Evolutionary conservation across 2,113 vertebrate species (phyloP).

Genomic region (Datnioides undecimradiatus): DNA sequence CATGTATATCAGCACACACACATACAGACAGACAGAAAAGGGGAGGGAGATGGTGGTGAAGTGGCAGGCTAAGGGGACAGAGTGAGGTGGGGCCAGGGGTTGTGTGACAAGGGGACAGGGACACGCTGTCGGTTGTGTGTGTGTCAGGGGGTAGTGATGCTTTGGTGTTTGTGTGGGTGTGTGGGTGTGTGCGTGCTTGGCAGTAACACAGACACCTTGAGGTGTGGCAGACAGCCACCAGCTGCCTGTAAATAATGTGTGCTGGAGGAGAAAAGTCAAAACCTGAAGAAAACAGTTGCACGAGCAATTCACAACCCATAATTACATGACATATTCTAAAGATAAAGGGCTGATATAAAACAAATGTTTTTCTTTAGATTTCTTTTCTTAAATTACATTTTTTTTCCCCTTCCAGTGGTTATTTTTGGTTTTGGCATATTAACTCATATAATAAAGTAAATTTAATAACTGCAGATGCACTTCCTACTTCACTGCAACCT

Average conservation of each 20-base stretch:
- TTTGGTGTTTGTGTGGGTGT: conserved; percentile 12
- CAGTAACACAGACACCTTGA: conserved; percentile 74
- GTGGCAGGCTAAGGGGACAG: conserved; percentile 64
- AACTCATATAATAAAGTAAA: fast-evolving
- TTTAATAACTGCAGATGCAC: background rate
- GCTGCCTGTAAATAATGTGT: conserved; percentile 82
- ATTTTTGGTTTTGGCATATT: too few relatives aligned
- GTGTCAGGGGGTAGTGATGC: conserved; percentile 49
- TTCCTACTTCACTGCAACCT: background rate
- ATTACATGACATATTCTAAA: background rate
- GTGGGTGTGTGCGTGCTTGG: conserved; percentile 52
- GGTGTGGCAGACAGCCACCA: conserved; percentile 77
- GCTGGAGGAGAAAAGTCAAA: conserved; percentile 64
- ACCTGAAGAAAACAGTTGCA: conserved; percentile 40
- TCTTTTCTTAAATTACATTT: too few relatives aligned
- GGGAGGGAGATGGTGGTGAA: conserved; percentile 54
- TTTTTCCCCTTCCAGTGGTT: too few relatives aligned
- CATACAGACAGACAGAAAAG: conserved; percentile 22
- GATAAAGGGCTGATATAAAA: too few relatives aligned
- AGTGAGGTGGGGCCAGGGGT: conserved; percentile 71
- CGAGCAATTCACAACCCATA: background rate
- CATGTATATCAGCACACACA: conserved; percentile 48
- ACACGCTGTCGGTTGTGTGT: conserved; percentile 62
- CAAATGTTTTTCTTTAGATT: too few relatives aligned
- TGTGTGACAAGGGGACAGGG: conserved; percentile 74